phyloP scores from a whole-genome alignment of 1,140 invertebrate species.

The Eriosoma lanigerum region DNA sequence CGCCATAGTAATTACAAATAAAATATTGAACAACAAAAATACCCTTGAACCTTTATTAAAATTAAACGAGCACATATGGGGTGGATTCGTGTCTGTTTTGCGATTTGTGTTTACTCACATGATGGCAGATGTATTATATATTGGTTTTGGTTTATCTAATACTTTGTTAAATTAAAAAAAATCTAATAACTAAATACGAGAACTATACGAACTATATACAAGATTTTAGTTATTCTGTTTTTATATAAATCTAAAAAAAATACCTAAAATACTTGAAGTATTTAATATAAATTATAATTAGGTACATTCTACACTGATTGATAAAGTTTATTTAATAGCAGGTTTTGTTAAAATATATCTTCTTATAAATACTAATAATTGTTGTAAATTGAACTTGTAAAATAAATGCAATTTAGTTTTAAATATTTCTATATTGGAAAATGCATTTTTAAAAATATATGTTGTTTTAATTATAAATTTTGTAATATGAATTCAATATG shows the following conservation, averaged over 20 bases:
- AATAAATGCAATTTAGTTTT: too few species aligned
- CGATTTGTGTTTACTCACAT: constrained; percentile 35
- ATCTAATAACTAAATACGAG: neutral
- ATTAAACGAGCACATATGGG: constrained; percentile 23
- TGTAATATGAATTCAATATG: too few species aligned
- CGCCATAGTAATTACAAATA: constrained; percentile 48
- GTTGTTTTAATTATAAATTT: too few species aligned
- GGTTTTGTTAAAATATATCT: too few species aligned
- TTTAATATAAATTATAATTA: neutral
- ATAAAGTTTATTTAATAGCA: too few species aligned
- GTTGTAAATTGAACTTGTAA: too few species aligned
- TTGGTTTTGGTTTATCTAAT: constrained; percentile 6
- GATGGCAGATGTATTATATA: constrained; percentile 39
- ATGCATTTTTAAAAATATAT: too few species aligned
- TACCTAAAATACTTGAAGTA: neutral
- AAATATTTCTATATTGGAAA: too few species aligned
- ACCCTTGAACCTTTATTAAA: constrained; percentile 37
- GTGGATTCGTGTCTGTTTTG: constrained; percentile 16
- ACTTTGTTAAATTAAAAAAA: constrained; percentile 23
- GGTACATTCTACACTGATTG: too few species aligned
- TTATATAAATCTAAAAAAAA: neutral
- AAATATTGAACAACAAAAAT: constrained; percentile 45
- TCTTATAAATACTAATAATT: too few species aligned
- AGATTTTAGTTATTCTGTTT: neutral
- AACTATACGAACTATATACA: too few species aligned